Evolutionary conservation across 2,797 vertebrate genomes (phyloP), one percentile per base, ranked within the genome.

Genomic region (Sciaenops ocellatus): DNA sequence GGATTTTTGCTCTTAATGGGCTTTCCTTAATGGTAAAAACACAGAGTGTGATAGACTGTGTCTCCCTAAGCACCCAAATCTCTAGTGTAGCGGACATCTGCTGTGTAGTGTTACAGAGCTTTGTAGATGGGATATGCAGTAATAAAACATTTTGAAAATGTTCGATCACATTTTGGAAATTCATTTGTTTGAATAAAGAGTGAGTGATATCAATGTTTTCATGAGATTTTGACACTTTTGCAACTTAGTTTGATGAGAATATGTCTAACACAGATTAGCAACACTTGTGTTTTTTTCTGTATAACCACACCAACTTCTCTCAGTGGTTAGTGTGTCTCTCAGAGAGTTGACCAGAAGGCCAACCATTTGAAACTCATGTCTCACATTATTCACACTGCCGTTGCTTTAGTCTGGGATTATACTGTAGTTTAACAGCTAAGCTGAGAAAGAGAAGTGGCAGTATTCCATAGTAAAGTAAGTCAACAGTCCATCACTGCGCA

Each of bases 1-100:
- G 90, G 85, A 85, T 72, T 90, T 79, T 51, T 71, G 57, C 70
- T 85, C 65, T 66, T 78, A 80, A 84, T 60, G 30, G 61, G 4
- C 24, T 87, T 85, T 44, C 10, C 42, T 81, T 66, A 77, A 80
- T 72, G 62, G 68, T 68, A 51, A 87, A 79, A 88, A 68, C 54
- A 54, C 30, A 0, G 42, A 62, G 66, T 46, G 22, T 75, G 79
- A 86, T 88, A 65, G 75, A 77, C 65, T 76, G 41, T 52, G 62
- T 80, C 80, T 78, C 51, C 47, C 22, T n/a, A 15, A 80, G 81
- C 42, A 69, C 5, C 42, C 46, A 56, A 52, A 51, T 74, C 46
- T 83, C 54, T 38, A 56, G 20, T 69, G 63, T 51, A 72, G 63
- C 78, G 67, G 56, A 82, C 42, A 76, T 67, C 28, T 61, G 57